These are phyloP conservation scores for Paratilapia polleni DNA, from an alignment of 2,113 vertebrate genomes.

Conservation along the genomic window DNA sequence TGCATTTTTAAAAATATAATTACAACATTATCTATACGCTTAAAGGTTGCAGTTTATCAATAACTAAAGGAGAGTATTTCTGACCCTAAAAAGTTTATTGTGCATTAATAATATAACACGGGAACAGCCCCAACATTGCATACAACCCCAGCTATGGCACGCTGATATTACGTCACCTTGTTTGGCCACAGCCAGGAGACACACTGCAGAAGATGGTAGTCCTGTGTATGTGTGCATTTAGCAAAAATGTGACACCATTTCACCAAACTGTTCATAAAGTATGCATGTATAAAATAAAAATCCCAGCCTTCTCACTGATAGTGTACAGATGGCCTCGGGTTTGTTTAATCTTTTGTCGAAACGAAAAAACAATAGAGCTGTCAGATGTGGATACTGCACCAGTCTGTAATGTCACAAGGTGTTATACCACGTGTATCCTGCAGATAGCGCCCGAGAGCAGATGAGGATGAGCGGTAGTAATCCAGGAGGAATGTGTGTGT, in stretches of 20 bases:
- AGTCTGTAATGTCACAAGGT: slow-evolving; percentile 19
- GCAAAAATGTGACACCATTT: not conserved
- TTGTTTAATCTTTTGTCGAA: not conserved
- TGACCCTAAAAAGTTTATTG: not conserved
- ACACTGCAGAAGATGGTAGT: slow-evolving; percentile 40
- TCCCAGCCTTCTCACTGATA: not conserved
- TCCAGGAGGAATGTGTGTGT: not conserved
- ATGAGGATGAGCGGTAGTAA: not conserved
- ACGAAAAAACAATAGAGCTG: slow-evolving; percentile 1
- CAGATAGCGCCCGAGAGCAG: not conserved
- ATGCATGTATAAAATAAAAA: not conserved
- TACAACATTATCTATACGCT: not conserved
- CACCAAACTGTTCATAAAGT: not conserved
- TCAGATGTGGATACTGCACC: slow-evolving; percentile 36
- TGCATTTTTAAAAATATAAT: not conserved
- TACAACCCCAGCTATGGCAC: slow-evolving; percentile 24
- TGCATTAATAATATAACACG: not conserved
- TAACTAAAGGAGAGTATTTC: not conserved
- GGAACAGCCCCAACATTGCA: not conserved
- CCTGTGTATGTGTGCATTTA: not conserved
- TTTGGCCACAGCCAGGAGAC: slow-evolving; percentile 14
- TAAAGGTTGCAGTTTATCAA: not conserved
- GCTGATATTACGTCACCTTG: slow-evolving; percentile 70
- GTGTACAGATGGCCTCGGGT: not conserved
- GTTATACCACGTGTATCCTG: slow-evolving; percentile 26